Evolutionary conservation across 2,113 vertebrate species (phyloP).

Genomic region (Ammodytes dubius): DNA sequence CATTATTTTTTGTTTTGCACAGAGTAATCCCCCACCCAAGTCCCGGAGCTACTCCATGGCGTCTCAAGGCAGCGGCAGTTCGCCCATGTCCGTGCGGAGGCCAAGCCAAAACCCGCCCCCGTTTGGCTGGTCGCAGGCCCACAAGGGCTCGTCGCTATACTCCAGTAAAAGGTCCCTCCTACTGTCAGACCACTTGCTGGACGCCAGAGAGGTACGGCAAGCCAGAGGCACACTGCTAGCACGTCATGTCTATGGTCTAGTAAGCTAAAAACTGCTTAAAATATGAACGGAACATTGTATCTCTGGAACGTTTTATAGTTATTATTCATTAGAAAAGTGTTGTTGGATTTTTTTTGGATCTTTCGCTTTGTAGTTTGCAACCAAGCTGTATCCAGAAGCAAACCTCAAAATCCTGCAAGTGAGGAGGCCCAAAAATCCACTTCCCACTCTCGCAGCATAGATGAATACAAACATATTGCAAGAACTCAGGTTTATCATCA

Average conservation of each 20-base stretch:
- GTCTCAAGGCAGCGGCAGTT: conserved; percentile 94
- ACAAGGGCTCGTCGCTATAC: conserved; percentile 86
- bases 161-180: conserved; percentile 89
- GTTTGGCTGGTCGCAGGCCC: conserved; percentile 88
- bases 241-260: background rate
- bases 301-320: too few relatives aligned
- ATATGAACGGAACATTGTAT: too few relatives aligned
- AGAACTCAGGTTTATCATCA: background rate
- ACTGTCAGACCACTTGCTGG: conserved; percentile 94
- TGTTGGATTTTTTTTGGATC: background rate
- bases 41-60: conserved; percentile 95
- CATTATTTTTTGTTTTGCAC: conserved; percentile 30
- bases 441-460: background rate
- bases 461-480: background rate
- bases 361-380: background rate
- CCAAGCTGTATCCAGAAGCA: background rate
- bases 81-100: conserved; percentile 90
- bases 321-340: background rate
- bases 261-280: background rate
- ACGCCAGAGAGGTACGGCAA: conserved; percentile 93
- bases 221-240: too few relatives aligned
- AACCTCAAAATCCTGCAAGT: background rate
- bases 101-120: conserved; percentile 90
- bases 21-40: conserved; percentile 97
- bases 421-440: background rate